phyloP scores from a whole-genome alignment of 2,888 invertebrate species.

The Chrysodeixis includens region DNA sequence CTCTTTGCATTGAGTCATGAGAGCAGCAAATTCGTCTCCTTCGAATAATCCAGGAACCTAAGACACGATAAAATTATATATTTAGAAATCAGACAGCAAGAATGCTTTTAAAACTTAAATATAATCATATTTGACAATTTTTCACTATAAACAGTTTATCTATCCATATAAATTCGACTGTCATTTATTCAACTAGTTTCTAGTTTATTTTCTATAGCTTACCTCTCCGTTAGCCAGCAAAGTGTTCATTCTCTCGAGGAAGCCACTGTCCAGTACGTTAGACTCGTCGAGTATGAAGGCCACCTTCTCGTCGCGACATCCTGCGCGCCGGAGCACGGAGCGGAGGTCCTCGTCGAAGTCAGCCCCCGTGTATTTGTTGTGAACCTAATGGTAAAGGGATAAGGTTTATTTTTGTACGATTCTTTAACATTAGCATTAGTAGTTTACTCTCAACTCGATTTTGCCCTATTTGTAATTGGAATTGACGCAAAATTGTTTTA shows the following conservation, averaged over 20 bases:
- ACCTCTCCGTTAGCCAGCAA: conserved; percentile 99
- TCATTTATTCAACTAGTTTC: no score
- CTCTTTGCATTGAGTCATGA: conserved; percentile 99
- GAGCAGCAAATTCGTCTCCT: conserved; percentile 99
- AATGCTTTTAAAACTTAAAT: no score
- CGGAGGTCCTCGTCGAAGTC: conserved; percentile 99
- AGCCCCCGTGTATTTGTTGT: conserved; percentile 99
- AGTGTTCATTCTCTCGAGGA: conserved; percentile 99
- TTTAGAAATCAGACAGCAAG: no score
- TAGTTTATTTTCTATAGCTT: conserved; percentile 12
- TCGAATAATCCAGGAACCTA: conserved; percentile 97
- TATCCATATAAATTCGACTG: no score
- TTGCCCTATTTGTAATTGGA: no score
- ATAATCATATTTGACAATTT: no score
- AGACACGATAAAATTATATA: no score
- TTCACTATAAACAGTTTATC: no score
- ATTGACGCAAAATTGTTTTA: no score
- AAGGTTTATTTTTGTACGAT: no score
- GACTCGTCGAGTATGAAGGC: conserved; percentile 99
- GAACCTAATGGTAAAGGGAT: conserved; percentile 89
- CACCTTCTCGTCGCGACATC: conserved; percentile 99
- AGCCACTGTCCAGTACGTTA: conserved; percentile 99
- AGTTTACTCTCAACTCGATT: no score
- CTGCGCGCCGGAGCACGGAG: conserved; percentile 94
- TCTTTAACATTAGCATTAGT: not conserved